Percentiles rank a stretch among this genome's conserved stretches.
phyloP scores from a whole-genome alignment of 2,113 vertebrate genomes.

The Benitochromis conjunctus region DNA sequence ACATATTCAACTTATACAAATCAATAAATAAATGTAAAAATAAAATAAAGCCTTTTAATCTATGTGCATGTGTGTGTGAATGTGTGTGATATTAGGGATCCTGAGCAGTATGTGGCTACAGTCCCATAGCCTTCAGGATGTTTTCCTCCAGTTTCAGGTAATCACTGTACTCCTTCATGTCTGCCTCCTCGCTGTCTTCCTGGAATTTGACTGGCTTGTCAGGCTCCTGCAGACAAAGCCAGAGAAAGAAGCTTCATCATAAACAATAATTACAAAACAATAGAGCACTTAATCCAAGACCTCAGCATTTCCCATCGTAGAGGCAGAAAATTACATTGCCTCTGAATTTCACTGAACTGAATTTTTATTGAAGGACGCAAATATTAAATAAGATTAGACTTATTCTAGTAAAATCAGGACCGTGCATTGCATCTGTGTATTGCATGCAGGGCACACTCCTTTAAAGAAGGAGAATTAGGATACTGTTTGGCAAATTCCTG shows the following conservation, averaged over 20 bases:
- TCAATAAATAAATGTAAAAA: not conserved
- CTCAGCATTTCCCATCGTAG: not conserved
- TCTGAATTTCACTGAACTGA: not conserved
- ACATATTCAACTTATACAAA: not conserved
- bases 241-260: not conserved
- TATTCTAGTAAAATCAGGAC: not conserved
- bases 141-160: constrained; percentile 66
- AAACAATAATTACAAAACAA: not conserved
- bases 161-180: constrained; percentile 45
- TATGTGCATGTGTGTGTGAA: not conserved
- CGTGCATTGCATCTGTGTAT: not conserved
- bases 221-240: constrained; percentile 39
- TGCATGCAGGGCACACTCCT: not conserved
- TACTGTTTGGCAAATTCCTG: not conserved
- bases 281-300: not conserved
- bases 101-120: constrained; percentile 1
- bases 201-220: constrained; percentile 22
- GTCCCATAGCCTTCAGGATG: constrained; percentile 51
- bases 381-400: not conserved
- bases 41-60: not conserved
- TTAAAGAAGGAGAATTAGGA: not conserved
- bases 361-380: not conserved
- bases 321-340: not conserved
- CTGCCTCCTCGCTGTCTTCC: constrained; percentile 57
- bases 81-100: constrained; percentile 12